phyloP scores from a whole-genome alignment of 2,797 vertebrate species.

The Sebastes flavidus region DNA sequence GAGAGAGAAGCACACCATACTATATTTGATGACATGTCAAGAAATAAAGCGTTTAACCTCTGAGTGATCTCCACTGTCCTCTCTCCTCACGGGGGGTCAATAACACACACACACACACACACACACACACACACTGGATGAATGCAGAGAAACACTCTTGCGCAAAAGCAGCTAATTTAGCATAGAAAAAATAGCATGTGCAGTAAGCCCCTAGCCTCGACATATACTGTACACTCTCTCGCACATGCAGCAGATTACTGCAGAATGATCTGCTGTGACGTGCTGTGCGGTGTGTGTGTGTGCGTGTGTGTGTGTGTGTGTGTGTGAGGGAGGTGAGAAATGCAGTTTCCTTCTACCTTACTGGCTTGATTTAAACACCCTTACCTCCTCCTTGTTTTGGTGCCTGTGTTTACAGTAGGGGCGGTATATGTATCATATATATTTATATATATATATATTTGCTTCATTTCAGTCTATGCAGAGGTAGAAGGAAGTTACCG shows the following conservation, averaged over 20 bases:
- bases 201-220: not conserved
- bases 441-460: too few species aligned
- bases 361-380: not conserved
- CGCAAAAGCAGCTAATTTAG: constrained; percentile 16
- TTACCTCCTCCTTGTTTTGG: not conserved
- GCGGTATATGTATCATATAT: too few species aligned
- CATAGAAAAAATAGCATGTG: constrained; percentile 24
- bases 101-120: not conserved
- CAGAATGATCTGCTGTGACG: constrained; percentile 39
- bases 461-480: too few species aligned
- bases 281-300: not conserved
- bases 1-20: constrained; percentile 4
- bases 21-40: constrained; percentile 65
- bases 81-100: constrained; percentile 2
- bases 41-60: constrained; percentile 68
- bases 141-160: constrained; percentile 11
- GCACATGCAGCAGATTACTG: constrained; percentile 43
- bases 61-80: constrained; percentile 48
- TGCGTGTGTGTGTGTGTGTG: not conserved
- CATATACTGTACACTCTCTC: not conserved
- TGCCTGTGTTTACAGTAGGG: not conserved
- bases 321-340: not conserved
- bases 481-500: too few species aligned
- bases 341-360: constrained; percentile 11
- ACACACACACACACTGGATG: not conserved